phyloP scores from a whole-genome alignment of 2,113 vertebrate genomes.

The Martes martes region DNA sequence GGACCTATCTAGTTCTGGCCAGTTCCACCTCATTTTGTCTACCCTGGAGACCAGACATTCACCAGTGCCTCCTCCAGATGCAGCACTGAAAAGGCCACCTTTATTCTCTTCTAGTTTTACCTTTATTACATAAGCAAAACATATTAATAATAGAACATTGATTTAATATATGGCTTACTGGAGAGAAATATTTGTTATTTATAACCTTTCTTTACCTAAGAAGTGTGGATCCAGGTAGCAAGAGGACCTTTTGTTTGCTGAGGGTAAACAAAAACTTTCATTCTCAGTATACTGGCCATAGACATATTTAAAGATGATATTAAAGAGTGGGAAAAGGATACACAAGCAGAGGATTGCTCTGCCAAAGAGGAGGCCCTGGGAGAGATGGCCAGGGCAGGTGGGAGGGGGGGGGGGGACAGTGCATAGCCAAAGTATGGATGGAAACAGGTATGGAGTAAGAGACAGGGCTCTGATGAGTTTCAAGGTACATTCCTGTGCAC shows the following conservation, averaged over 20 bases:
- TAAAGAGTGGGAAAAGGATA: neutral
- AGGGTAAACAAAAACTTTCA: neutral
- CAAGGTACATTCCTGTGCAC: neutral
- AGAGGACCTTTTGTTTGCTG: neutral
- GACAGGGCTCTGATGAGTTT: neutral
- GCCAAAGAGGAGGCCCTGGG: neutral
- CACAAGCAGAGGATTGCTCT: neutral
- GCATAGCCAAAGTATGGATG: accelerated
- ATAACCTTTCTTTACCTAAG: neutral
- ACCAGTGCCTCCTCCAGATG: neutral
- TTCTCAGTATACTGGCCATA: neutral
- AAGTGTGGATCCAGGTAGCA: neutral
- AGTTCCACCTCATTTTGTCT: neutral
- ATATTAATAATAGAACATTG: neutral
- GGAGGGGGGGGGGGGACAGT: neutral
- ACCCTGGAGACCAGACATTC: neutral
- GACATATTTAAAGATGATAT: neutral
- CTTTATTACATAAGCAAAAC: neutral
- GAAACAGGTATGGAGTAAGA: neutral
- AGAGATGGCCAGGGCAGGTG: neutral
- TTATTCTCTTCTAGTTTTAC: neutral
- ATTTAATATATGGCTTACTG: neutral
- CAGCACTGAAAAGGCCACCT: neutral
- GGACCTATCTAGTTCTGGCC: neutral
- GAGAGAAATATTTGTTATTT: neutral